These are phyloP conservation scores for Pantala flavescens DNA, from an alignment of 1,140 invertebrate species.

Conservation along the genomic window DNA sequence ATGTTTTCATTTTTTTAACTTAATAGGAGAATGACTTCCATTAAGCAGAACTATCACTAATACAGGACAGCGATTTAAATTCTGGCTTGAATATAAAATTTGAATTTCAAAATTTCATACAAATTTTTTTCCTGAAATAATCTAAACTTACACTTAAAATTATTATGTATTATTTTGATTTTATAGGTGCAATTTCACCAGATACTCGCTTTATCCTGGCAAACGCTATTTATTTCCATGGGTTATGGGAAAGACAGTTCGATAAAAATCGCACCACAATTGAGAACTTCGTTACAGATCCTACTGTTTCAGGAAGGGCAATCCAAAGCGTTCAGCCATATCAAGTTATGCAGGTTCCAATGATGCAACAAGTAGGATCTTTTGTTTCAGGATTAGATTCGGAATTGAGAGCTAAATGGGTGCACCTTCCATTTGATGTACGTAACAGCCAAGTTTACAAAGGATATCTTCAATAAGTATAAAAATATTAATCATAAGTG, in stretches of 20 bases:
- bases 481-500: too few relatives aligned
- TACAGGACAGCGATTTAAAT: too few relatives aligned
- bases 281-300: constrained; percentile 27
- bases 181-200: constrained; percentile 18
- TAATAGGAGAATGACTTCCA: too few relatives aligned
- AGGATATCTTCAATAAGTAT: too few relatives aligned
- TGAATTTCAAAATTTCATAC: too few relatives aligned
- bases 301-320: constrained; percentile 18
- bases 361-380: constrained; percentile 26
- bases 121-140: too few relatives aligned
- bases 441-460: too few relatives aligned
- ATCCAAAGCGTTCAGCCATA: constrained; percentile 12
- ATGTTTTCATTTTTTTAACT: neutral
- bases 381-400: constrained; percentile 16
- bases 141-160: too few relatives aligned
- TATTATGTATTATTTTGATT: neutral
- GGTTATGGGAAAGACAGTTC: constrained; percentile 31
- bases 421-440: constrained; percentile 21
- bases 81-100: too few relatives aligned
- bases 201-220: constrained; percentile 30
- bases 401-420: constrained; percentile 17
- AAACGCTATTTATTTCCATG: constrained; percentile 39
- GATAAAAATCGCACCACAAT: constrained; percentile 25
- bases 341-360: constrained; percentile 27
- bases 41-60: too few relatives aligned